phyloP scores from a whole-genome alignment of 2,888 invertebrate genomes.

The Philonicus albiceps region DNA sequence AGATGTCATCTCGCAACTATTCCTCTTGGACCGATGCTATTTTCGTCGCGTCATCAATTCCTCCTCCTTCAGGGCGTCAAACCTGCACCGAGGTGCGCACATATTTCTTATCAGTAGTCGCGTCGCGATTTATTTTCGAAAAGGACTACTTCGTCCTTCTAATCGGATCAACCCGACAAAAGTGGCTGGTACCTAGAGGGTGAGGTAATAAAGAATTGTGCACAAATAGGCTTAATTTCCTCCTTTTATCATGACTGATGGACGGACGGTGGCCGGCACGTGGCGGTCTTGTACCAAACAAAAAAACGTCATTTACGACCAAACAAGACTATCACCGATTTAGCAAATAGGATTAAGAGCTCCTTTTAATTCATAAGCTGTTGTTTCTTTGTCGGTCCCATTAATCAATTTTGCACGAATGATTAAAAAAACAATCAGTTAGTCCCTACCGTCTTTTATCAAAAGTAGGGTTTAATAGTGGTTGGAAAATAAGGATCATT shows the following conservation, averaged over 20 bases:
- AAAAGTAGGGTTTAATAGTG: neutral
- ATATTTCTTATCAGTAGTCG: constrained; percentile 14
- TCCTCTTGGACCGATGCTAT: constrained; percentile 10
- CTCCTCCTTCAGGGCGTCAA: neutral
- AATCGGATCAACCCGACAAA: constrained; percentile 45
- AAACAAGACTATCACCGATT: constrained; percentile 48
- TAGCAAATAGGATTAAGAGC: constrained; percentile 48
- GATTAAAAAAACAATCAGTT: neutral
- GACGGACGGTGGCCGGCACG: constrained; percentile 47
- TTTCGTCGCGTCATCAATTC: constrained; percentile 15
- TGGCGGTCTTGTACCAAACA: constrained; percentile 47
- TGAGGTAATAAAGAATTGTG: constrained; percentile 47
- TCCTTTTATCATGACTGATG: constrained; percentile 49
- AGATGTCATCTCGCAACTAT: constrained; percentile 12
- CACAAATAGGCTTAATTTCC: constrained; percentile 50
- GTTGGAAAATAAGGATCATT: neutral
- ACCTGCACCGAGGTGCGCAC: constrained; percentile 28
- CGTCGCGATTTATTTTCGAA: constrained; percentile 19
- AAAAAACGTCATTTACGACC: constrained; percentile 48
- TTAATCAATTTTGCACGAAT: constrained; percentile 2
- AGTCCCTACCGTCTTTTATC: neutral
- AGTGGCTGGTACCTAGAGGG: constrained; percentile 5
- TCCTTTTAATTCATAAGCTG: constrained; percentile 39
- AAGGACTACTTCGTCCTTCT: constrained; percentile 34
- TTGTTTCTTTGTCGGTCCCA: neutral